phyloP scores from a whole-genome alignment of 2,113 vertebrate genomes.

The Rynchops niger region DNA sequence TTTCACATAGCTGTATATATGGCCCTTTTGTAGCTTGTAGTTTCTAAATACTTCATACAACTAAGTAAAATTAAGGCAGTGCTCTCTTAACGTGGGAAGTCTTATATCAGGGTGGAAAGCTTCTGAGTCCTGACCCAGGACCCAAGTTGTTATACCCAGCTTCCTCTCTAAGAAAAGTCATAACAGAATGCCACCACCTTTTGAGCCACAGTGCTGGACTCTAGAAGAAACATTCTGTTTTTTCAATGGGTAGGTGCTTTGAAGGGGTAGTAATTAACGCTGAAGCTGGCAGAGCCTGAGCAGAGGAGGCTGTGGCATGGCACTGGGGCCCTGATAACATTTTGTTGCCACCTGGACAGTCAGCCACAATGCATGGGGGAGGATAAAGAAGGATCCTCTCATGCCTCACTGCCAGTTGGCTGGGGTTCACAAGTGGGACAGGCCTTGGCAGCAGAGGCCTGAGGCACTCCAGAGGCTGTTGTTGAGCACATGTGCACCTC shows the following conservation, averaged over 20 bases:
- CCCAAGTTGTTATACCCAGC: neutral
- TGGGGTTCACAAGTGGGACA: neutral
- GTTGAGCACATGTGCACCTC: neutral
- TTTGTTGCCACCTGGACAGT: neutral
- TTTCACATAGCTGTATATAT: neutral
- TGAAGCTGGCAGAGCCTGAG: neutral
- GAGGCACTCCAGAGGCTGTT: neutral
- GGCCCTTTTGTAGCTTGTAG: neutral
- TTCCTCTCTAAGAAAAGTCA: neutral
- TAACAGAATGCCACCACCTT: neutral
- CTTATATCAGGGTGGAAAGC: accelerated
- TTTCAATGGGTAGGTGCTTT: neutral
- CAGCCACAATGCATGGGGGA: neutral
- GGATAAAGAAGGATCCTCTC: neutral
- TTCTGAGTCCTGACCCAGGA: neutral
- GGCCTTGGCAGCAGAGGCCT: neutral
- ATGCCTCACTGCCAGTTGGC: neutral
- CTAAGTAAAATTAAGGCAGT: neutral
- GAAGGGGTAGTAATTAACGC: neutral
- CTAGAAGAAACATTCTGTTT: neutral
- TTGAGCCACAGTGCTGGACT: neutral
- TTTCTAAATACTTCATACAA: neutral
- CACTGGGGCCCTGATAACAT: neutral
- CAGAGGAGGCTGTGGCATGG: neutral
- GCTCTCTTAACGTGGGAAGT: neutral